Conservation (phyloP, 2,797 vertebrate genomes). For the Darevskia mixta region DNA sequence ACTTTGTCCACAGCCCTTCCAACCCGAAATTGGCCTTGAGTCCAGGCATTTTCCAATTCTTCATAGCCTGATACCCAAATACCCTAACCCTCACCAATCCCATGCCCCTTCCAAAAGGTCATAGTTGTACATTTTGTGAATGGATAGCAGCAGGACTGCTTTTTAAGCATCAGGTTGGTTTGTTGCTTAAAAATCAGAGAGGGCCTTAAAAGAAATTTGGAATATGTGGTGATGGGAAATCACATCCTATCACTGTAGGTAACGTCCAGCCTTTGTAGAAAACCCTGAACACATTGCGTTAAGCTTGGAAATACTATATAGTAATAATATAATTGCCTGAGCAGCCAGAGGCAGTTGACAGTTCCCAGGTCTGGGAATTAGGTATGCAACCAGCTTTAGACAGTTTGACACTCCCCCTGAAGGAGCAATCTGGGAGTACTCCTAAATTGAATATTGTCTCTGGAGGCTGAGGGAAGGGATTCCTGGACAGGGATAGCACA, state of each 20-base stretch:
- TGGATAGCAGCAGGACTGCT: neutral
- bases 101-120: neutral
- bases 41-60: neutral
- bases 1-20: neutral
- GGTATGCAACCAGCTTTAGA: too few relatives aligned
- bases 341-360: too few relatives aligned
- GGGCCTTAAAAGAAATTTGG: neutral
- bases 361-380: too few relatives aligned
- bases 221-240: neutral
- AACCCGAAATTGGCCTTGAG: neutral
- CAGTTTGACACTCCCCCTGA: too few relatives aligned
- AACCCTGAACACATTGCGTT: neutral
- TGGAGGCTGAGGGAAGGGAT: too few relatives aligned
- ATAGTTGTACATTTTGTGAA: neutral
- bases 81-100: neutral
- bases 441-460: too few relatives aligned
- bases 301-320: neutral
- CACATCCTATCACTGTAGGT: neutral
- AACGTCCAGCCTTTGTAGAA: neutral
- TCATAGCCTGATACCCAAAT: neutral
- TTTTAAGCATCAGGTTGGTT: neutral
- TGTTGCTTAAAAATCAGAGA: neutral
- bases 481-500: too few relatives aligned
- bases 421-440: too few relatives aligned
- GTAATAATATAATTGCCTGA: neutral